Conservation (phyloP, 2,113 vertebrate species). For the Heterotis niloticus region DNA sequence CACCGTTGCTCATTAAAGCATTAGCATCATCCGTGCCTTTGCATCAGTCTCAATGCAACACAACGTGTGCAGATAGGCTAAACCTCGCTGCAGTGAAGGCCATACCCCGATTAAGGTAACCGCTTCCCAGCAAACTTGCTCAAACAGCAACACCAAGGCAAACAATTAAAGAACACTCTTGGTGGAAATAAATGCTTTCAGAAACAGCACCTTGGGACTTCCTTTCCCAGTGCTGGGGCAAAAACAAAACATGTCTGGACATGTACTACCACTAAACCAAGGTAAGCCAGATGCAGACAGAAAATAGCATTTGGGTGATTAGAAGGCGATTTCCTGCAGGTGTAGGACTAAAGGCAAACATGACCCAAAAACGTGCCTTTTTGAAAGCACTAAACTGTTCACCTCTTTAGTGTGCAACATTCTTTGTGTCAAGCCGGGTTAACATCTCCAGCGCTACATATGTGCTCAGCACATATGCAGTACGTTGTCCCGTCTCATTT, state of each 20-base stretch:
- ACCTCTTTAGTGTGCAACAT: slow-evolving; percentile 16
- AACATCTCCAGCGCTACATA: not conserved
- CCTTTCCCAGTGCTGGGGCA: not conserved
- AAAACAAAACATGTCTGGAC: slow-evolving; percentile 5
- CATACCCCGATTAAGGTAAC: not conserved
- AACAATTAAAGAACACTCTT: not conserved
- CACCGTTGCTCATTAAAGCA: not conserved
- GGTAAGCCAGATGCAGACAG: slow-evolving; percentile 8
- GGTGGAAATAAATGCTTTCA: slow-evolving; percentile 22
- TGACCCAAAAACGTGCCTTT: not conserved
- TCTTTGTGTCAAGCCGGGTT: slow-evolving; percentile 7
- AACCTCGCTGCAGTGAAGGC: not conserved
- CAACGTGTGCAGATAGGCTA: not conserved
- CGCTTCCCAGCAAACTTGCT: not conserved
- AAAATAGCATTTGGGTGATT: slow-evolving; percentile 1
- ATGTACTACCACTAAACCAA: slow-evolving; percentile 11
- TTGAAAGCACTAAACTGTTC: slow-evolving; percentile 10
- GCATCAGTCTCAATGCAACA: not conserved
- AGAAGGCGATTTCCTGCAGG: not conserved
- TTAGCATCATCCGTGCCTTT: not conserved
- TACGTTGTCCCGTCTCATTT: not conserved
- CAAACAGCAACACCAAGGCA: not conserved
- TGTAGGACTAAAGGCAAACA: slow-evolving; percentile 3
- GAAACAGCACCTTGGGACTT: not conserved
- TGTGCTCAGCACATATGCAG: not conserved